Base-by-base conservation (phyloP, 2,797 vertebrate genomes). In the Pipistrellus pygmaeus region DNA sequence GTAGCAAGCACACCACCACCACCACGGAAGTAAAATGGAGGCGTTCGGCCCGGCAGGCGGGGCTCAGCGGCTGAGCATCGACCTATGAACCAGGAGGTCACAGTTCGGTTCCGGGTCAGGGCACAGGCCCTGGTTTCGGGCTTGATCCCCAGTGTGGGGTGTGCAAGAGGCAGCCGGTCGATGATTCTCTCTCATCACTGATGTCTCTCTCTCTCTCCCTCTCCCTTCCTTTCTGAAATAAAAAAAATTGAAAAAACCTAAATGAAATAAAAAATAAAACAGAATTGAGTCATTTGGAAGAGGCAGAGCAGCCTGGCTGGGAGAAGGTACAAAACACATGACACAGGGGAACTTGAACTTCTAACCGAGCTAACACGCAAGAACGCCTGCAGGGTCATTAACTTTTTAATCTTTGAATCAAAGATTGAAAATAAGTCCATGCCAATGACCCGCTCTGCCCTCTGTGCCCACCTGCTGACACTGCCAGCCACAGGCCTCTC, bases 221-320 rank as follows among this genome's bases (percentile, higher is more conserved):
- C 60, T 62, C 60, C 60, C 60, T 62, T 62, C 60, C 60, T 62
- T 27, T 14, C 27, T 62, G 27, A 30, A 62, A 62, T 62, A 62
- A 30, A 62, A 62, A 62, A n/a, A n/a, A 60, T 35, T 35, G 4
- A 35, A 35, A 38, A 60, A 60, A 27, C 10, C 38, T 41, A 12
- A 60, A 60, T 27, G 1, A 60, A 27, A 60, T 27, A 13, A 12
- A 57, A 60, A 27, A 27, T 1, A 27, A 85, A 82, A 90, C 62
- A 93, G 73, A 94, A 85, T 6, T 73, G 85, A 53, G 46, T 53
- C 72, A 78, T 44, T 90, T 92, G 88, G 46, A 96, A 81, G 75
- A 91, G 41, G 32, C 35, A 64, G 13, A 62, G 32, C n/a, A 76
- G 30, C 23, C 27, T 53, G 35, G 11, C 51, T 55, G 30, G 72